A percentile compares a stretch with the other conserved stretches of the same genome.
Evolutionary conservation across 2,797 vertebrate genomes (phyloP).

Genomic region (Myotis findleyi): DNA sequence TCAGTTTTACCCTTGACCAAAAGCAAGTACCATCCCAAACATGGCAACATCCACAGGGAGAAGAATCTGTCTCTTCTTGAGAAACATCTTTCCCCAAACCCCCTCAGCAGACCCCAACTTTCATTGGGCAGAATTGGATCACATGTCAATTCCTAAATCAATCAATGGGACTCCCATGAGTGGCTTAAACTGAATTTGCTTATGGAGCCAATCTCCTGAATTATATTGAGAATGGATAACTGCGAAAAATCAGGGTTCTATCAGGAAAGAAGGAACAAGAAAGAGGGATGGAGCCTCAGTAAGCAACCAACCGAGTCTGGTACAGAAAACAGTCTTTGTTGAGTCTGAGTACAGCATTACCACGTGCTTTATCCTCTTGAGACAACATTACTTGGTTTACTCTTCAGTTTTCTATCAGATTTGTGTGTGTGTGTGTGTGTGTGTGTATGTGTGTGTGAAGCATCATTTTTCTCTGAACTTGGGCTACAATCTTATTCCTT

Average conservation of each 20-base stretch:
- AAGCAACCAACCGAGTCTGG: background rate
- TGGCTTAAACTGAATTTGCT: background rate
- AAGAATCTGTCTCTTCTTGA: background rate
- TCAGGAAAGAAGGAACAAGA: background rate
- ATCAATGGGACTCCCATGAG: background rate
- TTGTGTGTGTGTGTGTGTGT: conserved; percentile 72
- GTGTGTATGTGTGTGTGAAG: conserved; percentile 35
- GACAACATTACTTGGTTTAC: conserved; percentile 66
- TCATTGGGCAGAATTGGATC: background rate
- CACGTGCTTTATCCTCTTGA: background rate
- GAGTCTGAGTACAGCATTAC: background rate
- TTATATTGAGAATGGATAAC: background rate
- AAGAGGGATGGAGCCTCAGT: background rate
- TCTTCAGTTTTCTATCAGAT: conserved; percentile 76
- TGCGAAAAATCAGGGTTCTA: background rate
- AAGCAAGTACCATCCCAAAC: background rate
- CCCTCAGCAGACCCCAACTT: background rate
- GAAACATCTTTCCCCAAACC: background rate
- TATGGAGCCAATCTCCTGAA: background rate
- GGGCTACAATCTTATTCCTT: conserved; percentile 66
- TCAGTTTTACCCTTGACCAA: background rate
- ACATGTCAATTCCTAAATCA: background rate
- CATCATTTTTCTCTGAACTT: conserved; percentile 76
- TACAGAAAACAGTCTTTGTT: background rate
- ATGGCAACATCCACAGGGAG: background rate